Evolutionary conservation across 2,113 vertebrate genomes (phyloP).

Genomic region (Melanotaenia duboulayi): DNA sequence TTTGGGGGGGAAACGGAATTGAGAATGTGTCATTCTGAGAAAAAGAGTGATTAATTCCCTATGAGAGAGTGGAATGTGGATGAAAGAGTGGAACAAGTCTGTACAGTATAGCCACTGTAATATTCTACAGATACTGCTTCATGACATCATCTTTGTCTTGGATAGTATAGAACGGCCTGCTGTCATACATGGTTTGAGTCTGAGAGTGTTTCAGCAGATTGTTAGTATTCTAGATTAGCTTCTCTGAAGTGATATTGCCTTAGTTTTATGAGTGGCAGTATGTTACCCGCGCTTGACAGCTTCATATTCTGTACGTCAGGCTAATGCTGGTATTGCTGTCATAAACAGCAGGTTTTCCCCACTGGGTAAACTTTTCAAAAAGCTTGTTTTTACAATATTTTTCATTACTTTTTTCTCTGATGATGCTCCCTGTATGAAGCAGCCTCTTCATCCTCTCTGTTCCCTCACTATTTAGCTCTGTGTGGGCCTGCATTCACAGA

Average conservation of each 20-base stretch:
- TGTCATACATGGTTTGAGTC: constrained; percentile 36
- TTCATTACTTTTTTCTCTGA: neutral
- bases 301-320: constrained; percentile 12
- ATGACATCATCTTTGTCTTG: constrained; percentile 60
- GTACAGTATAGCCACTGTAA: constrained; percentile 66
- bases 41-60: constrained; percentile 51
- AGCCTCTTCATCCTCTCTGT: constrained; percentile 9
- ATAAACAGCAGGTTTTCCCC: neutral
- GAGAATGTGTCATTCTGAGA: constrained; percentile 45
- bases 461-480: constrained; percentile 21
- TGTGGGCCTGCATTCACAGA: constrained; percentile 37
- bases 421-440: neutral
- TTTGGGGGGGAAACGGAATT: constrained; percentile 32
- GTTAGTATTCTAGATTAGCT: constrained; percentile 23
- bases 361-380: neutral
- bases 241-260: constrained; percentile 19
- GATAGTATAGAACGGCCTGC: constrained; percentile 55
- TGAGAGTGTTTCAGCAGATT: constrained; percentile 19
- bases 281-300: constrained; percentile 2
- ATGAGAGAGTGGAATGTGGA: constrained; percentile 34
- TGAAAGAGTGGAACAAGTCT: constrained; percentile 19
- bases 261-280: constrained; percentile 3
- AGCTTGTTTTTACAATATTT: neutral
- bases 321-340: neutral
- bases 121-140: constrained; percentile 14